Evolutionary conservation across 2,888 invertebrate genomes (phyloP).

Genomic region (Shargacucullia verbasci): DNA sequence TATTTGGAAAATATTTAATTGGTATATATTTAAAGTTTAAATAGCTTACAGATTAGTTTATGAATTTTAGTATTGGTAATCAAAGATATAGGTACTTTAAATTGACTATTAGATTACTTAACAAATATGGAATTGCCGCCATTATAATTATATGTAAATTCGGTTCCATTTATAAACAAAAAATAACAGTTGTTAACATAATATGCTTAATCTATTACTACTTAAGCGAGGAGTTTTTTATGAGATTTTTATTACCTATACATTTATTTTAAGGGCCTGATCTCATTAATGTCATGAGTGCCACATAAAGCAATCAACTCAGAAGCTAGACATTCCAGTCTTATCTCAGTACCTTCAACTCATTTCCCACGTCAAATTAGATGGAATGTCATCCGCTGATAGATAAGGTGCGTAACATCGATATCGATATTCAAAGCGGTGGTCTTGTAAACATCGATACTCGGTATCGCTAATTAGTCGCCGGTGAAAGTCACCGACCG

Average conservation of each 20-base stretch:
- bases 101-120: too few relatives aligned
- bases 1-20: not conserved
- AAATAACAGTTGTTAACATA: too few relatives aligned
- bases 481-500: conserved; percentile 87
- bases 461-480: conserved; percentile 83
- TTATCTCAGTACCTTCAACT: conserved; percentile 34
- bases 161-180: too few relatives aligned
- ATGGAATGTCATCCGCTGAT: conserved; percentile 54
- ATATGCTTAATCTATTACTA: too few relatives aligned
- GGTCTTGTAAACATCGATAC: conserved; percentile 79
- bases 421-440: conserved; percentile 76
- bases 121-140: too few relatives aligned
- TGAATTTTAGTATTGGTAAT: not conserved
- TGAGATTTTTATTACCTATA: not conserved
- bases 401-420: conserved; percentile 67
- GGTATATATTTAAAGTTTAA: not conserved
- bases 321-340: conserved; percentile 10
- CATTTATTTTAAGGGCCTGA: not conserved
- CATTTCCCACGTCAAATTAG: conserved; percentile 49
- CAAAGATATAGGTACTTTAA: too few relatives aligned
- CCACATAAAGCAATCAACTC: conserved; percentile 16
- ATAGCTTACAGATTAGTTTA: conserved; percentile 13
- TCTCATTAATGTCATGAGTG: conserved; percentile 16
- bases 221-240: not conserved
- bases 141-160: too few relatives aligned